These are phyloP conservation scores for Danaus plexippus DNA, from an alignment of 1,140 invertebrate species.

Conservation along the genomic window DNA sequence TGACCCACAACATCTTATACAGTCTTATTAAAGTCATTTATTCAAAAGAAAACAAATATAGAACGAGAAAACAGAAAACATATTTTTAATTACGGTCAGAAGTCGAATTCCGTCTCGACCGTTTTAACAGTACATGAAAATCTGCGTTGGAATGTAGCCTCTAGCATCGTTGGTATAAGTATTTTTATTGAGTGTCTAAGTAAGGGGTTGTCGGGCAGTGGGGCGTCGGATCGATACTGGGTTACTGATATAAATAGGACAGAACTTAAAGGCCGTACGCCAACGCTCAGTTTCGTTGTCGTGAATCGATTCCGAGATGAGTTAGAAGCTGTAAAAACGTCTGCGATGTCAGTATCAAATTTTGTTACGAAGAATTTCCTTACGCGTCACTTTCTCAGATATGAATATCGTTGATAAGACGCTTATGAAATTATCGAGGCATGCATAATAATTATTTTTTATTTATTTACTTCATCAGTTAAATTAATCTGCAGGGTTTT, in stretches of 20 bases:
- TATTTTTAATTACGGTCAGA: constrained; percentile 39
- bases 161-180: constrained; percentile 35
- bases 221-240: constrained; percentile 61
- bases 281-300: constrained; percentile 50
- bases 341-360: constrained; percentile 20
- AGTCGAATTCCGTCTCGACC: constrained; percentile 34
- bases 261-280: constrained; percentile 52
- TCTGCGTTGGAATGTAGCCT: constrained; percentile 37
- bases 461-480: too few relatives aligned
- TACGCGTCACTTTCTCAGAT: not conserved
- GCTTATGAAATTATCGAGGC: constrained; percentile 13
- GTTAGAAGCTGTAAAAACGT: constrained; percentile 36
- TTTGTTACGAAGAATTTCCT: constrained; percentile 15
- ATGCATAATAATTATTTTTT: constrained; percentile 10
- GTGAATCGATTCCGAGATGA: constrained; percentile 41
- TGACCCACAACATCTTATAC: too few relatives aligned
- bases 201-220: constrained; percentile 58
- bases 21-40: not conserved
- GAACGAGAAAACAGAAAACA: constrained; percentile 23
- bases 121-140: constrained; percentile 27
- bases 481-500: too few relatives aligned
- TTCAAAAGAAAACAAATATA: constrained; percentile 19
- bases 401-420: constrained; percentile 7
- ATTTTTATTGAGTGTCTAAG: constrained; percentile 34
- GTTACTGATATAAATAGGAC: constrained; percentile 65